Percentiles rank a stretch among this genome's conserved stretches.
Conservation (phyloP, 1,140 invertebrate species). For the Drosophila kurseongensis region DNA sequence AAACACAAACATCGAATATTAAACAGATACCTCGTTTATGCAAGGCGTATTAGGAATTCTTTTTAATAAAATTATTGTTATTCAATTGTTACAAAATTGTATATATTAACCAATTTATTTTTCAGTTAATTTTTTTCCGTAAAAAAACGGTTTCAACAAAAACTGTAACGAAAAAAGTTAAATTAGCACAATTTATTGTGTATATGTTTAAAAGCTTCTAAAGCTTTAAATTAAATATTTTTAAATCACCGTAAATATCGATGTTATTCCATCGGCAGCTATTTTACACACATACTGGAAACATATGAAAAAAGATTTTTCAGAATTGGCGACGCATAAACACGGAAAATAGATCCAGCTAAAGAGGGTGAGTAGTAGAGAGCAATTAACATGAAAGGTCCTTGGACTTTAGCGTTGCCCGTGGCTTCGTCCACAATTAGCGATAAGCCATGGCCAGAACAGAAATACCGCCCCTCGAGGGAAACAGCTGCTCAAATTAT, state of each 20-base stretch:
- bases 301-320: not conserved
- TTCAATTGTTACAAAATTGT: too few relatives aligned
- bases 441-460: constrained; percentile 63
- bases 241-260: not conserved
- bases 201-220: too few relatives aligned
- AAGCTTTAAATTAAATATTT: too few relatives aligned
- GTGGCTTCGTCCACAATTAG: constrained; percentile 64
- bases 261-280: too few relatives aligned
- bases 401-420: constrained; percentile 53
- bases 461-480: constrained; percentile 17
- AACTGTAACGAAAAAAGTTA: not conserved
- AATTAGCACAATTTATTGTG: too few relatives aligned
- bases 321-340: constrained; percentile 10
- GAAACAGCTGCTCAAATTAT: constrained; percentile 68
- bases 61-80: too few relatives aligned
- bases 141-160: too few relatives aligned
- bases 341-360: not conserved
- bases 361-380: constrained; percentile 9
- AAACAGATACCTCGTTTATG: constrained; percentile 14
- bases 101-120: too few relatives aligned
- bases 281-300: too few relatives aligned
- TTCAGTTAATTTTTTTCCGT: too few relatives aligned
- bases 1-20: constrained; percentile 1
- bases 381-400: constrained; percentile 77
- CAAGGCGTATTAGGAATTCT: not conserved